These are phyloP conservation scores for Paramormyrops kingsleyae DNA, from an alignment of 2,113 vertebrate genomes.

Conservation along the genomic window DNA sequence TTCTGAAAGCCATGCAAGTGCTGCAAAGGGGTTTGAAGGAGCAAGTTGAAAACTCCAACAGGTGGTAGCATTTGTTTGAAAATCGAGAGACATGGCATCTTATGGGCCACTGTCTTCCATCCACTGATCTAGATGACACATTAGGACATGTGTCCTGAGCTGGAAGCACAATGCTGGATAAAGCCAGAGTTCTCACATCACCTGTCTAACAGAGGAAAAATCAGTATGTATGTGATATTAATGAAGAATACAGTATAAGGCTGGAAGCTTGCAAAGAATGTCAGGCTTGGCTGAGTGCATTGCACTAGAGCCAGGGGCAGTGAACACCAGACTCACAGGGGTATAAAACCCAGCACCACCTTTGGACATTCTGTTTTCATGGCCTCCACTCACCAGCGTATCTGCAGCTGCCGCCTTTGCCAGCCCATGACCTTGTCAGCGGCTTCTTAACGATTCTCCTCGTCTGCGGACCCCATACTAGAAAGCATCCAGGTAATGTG, in stretches of 20 bases:
- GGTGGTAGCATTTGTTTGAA: not conserved
- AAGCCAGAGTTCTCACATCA: not conserved
- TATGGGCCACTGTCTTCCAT: not conserved
- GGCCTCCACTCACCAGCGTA: not conserved
- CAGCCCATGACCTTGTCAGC: no score
- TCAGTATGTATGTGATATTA: not conserved
- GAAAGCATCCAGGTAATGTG: not conserved
- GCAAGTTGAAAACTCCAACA: not conserved
- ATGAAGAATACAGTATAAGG: not conserved
- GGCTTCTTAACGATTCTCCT: not conserved
- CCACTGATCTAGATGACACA: not conserved
- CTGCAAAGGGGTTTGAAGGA: not conserved
- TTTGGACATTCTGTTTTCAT: not conserved
- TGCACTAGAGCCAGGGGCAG: not conserved
- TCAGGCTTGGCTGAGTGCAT: not conserved
- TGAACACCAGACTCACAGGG: no score
- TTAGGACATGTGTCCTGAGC: not conserved
- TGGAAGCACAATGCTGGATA: not conserved
- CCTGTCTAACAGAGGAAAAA: not conserved
- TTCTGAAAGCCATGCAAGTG: not conserved
- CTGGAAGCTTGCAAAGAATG: not conserved
- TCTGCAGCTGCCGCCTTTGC: not conserved
- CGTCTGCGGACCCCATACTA: not conserved
- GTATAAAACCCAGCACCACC: not conserved
- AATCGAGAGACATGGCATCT: not conserved